These are phyloP conservation scores for Calidris pugnax DNA, from an alignment of 2,113 vertebrate species.

Conservation along the genomic window DNA sequence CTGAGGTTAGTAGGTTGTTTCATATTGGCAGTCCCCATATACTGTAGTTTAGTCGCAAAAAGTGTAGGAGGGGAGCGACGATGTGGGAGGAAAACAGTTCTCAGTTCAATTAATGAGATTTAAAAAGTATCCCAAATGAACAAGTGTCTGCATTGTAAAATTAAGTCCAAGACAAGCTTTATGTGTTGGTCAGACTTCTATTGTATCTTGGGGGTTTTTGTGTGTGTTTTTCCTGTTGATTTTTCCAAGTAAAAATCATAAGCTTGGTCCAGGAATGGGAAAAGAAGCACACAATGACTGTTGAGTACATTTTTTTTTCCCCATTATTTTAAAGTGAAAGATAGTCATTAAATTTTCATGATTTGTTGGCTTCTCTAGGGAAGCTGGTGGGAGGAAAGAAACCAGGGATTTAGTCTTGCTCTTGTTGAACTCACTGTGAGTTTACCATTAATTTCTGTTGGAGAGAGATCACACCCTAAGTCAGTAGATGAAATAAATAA, in stretches of 20 bases:
- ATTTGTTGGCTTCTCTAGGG: not conserved
- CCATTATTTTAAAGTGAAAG: not conserved
- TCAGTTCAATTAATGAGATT: conserved; percentile 11
- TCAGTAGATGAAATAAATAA: conserved; percentile 13
- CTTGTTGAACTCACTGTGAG: not conserved
- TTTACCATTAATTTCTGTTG: conserved; percentile 3
- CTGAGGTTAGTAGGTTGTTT: conserved; percentile 47
- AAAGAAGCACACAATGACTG: not conserved
- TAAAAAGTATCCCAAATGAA: not conserved
- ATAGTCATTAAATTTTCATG: not conserved
- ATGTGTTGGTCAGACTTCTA: not conserved
- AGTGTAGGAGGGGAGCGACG: not conserved
- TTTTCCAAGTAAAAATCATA: not conserved
- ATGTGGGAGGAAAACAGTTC: not conserved
- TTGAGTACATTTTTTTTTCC: not conserved
- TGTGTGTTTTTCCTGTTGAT: not conserved
- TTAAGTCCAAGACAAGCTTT: not conserved
- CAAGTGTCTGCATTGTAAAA: not conserved
- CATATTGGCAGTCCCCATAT: conserved; percentile 10
- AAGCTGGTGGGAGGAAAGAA: not conserved
- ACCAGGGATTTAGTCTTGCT: not conserved
- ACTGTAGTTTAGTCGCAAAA: not conserved
- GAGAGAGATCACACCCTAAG: not conserved
- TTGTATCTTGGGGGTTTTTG: not conserved
- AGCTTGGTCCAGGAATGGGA: not conserved